Evolutionary conservation across 2,888 invertebrate genomes (phyloP).

Genomic region (Zhuqinia jingwanae): DNA sequence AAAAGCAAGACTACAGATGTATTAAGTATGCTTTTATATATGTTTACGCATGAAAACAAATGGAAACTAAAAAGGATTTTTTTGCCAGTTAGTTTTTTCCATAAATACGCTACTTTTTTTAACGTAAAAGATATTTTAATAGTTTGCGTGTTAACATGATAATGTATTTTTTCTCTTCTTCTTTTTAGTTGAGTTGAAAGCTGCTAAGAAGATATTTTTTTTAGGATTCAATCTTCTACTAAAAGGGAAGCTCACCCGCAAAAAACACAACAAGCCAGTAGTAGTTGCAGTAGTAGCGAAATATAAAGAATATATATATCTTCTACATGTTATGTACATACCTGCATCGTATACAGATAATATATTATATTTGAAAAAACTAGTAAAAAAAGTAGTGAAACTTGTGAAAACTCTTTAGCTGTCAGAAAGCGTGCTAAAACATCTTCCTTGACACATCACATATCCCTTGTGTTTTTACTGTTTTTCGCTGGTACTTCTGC

Average conservation of each 20-base stretch:
- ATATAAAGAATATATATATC: neutral
- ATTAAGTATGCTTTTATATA: too few species aligned
- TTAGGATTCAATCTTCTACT: neutral
- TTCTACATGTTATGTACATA: too few species aligned
- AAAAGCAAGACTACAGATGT: neutral
- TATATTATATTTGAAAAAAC: conserved; percentile 19
- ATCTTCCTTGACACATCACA: conserved; percentile 68
- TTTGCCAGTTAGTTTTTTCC: neutral
- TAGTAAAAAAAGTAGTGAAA: conserved; percentile 51
- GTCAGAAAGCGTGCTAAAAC: conserved; percentile 68
- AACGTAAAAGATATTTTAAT: conserved; percentile 7
- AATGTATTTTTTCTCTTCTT: conserved; percentile 37
- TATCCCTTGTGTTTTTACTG: conserved; percentile 60
- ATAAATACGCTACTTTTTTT: neutral
- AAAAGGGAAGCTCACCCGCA: too few species aligned
- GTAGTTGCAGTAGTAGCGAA: neutral
- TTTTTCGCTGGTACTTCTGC: conserved; percentile 36
- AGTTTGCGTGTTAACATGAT: neutral
- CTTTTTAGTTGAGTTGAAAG: conserved; percentile 27
- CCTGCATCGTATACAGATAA: neutral
- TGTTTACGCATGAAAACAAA: neutral
- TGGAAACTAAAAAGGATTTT: neutral
- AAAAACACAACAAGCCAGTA: too few species aligned
- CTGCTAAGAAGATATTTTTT: neutral
- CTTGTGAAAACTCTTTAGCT: conserved; percentile 65